A percentile compares a stretch with the other conserved stretches of the same genome.
These are phyloP conservation scores for Nansenia antarctica DNA, from an alignment of 2,113 vertebrate species.

Conservation along the genomic window DNA sequence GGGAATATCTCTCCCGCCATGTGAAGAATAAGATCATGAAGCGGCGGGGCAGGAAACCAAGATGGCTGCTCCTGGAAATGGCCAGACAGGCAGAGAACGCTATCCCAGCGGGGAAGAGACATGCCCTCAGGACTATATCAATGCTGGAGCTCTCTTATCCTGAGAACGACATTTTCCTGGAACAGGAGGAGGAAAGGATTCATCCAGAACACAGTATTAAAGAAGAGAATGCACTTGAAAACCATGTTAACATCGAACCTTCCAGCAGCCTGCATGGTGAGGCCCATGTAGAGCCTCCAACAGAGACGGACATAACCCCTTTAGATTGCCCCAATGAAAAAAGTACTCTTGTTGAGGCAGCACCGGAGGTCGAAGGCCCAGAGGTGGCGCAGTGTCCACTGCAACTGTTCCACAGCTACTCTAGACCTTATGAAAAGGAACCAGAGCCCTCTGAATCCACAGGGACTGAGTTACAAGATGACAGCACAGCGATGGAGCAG, in stretches of 20 bases:
- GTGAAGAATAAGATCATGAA: constrained; percentile 71
- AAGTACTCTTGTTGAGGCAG: no score
- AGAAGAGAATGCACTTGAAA: constrained; percentile 4
- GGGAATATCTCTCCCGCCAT: constrained; percentile 69
- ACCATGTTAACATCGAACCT: background rate
- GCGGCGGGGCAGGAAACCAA: constrained; percentile 69
- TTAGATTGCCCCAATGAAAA: no score
- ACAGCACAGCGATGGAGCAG: constrained; percentile 15
- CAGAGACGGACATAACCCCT: background rate
- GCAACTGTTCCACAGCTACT: constrained; percentile 70
- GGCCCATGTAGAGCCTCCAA: constrained; percentile 10
- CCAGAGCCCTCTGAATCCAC: background rate
- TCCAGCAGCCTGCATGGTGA: background rate
- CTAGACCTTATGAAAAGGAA: constrained; percentile 51
- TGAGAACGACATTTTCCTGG: constrained; percentile 70
- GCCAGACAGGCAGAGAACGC: constrained; percentile 51
- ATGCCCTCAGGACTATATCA: constrained; percentile 51
- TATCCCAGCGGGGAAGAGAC: constrained; percentile 37
- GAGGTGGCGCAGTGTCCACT: constrained; percentile 51
- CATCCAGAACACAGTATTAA: background rate
- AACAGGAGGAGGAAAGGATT: constrained; percentile 15
- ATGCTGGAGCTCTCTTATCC: constrained; percentile 69
- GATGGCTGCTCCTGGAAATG: constrained; percentile 61
- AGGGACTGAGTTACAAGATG: background rate
- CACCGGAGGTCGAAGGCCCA: constrained; percentile 50